phyloP scores from a whole-genome alignment of 2,797 vertebrate genomes.

The Vultur gryphus region DNA sequence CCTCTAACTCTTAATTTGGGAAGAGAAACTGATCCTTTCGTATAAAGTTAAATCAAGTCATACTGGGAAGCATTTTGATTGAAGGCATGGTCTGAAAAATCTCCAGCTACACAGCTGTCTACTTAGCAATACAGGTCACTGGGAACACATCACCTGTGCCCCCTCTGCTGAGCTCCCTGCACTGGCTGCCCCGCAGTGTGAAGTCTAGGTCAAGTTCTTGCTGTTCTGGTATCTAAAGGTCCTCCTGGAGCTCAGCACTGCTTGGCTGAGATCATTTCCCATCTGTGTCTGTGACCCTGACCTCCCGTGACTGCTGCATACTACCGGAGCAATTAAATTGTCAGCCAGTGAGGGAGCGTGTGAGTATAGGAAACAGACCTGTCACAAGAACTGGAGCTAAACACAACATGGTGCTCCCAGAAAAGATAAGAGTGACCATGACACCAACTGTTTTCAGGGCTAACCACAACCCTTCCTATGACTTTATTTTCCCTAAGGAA shows the following conservation, averaged over 20 bases:
- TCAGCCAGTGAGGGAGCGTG: background rate
- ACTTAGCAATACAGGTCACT: background rate
- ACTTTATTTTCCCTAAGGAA: background rate
- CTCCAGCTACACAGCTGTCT: background rate
- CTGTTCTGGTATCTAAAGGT: background rate
- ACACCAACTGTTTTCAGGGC: background rate
- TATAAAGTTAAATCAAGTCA: background rate
- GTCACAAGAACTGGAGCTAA: background rate
- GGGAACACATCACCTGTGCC: background rate
- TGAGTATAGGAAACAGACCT: background rate
- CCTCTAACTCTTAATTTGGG: background rate
- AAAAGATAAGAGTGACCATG: accelerated
- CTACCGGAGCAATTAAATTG: background rate
- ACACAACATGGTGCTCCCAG: background rate
- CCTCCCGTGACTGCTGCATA: background rate
- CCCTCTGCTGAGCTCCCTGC: background rate
- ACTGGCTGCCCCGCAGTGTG: background rate
- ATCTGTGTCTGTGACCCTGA: background rate
- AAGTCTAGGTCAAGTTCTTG: background rate
- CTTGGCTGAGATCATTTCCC: background rate
- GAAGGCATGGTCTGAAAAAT: background rate
- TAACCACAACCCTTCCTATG: background rate
- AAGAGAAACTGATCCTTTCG: background rate
- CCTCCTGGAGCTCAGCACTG: background rate
- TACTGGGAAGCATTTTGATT: background rate